Percentiles rank a stretch among this genome's conserved stretches.
These are phyloP conservation scores for Microctonus brassicae DNA, from an alignment of 2,888 invertebrate genomes.

Conservation along the genomic window DNA sequence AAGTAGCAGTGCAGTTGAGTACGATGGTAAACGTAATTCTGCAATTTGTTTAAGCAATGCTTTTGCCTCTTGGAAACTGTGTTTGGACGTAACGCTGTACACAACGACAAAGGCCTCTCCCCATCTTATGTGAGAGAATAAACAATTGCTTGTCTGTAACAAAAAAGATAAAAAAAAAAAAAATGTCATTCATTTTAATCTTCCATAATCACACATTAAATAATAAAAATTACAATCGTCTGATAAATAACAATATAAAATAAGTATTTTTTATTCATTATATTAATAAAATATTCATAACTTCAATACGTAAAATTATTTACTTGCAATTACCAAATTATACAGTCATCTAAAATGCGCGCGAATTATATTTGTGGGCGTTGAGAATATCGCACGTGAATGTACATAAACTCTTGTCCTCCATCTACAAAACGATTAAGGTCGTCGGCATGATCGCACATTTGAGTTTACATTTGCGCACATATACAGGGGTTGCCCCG, in stretches of 20 bases:
- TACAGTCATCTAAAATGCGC: background rate
- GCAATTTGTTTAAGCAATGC: constrained; percentile 80
- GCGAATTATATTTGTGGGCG: constrained; percentile 24
- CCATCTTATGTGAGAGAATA: constrained; percentile 84
- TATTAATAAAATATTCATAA: too few relatives aligned
- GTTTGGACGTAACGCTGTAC: constrained; percentile 83
- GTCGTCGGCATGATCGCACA: constrained; percentile 27
- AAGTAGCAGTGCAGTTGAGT: constrained; percentile 82
- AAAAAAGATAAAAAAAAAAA: constrained; percentile 30
- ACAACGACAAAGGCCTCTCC: constrained; percentile 87
- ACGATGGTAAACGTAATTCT: constrained; percentile 80
- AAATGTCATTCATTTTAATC: constrained; percentile 4
- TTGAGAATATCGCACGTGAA: constrained; percentile 31
- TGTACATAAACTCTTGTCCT: constrained; percentile 27
- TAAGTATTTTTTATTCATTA: too few relatives aligned
- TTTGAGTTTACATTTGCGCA: constrained; percentile 29
- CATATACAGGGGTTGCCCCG: constrained; percentile 45
- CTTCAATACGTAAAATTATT: background rate
- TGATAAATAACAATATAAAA: background rate
- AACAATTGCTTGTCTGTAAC: constrained; percentile 79
- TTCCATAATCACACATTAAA: background rate
- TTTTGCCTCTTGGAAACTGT: constrained; percentile 82
- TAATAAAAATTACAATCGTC: background rate
- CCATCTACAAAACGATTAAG: constrained; percentile 45
- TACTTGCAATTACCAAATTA: background rate